Base-by-base conservation (phyloP, 2,113 vertebrate species). In the Aptenodytes forsteri region DNA sequence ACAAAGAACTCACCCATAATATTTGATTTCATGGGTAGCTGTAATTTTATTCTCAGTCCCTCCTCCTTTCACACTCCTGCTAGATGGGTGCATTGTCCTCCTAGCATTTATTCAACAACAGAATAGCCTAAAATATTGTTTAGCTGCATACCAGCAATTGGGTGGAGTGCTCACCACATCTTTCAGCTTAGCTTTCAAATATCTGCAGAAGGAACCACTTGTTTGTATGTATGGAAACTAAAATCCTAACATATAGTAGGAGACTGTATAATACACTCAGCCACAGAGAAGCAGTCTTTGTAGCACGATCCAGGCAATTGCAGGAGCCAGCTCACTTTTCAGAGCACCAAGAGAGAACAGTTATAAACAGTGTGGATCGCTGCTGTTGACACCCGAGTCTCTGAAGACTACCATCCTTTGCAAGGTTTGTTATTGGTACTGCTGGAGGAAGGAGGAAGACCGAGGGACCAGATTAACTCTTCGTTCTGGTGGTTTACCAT, bases 141-240 rank as follows among this genome's bases (percentile, higher is more conserved):
- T 55, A 87, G 46, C 67, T 97, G 83, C 80, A 75, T 87, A 93
- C 62, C 86, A 97, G 61, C 27, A 87, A 62, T 2, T 79, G 90
- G 58, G 56, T 77, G 80, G 58, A 79, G 56, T 82, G 25, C 21
- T 81, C 21, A 80, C 32, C 64, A 86, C 58, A 77, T 42, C 86
- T 90, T 97, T 84, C 61, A 91, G 32, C 42, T 95, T 91, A 75
- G 36, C 7, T 96, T 97, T 87, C 95, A 97, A 84, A 84, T 90
- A 94, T 88, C 86, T 97, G 75, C 78, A 82, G 55, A 95, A 92
- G 78, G 61, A 96, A 71, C 61, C 64, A 72, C 76, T 94, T 96
- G 83, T 78, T 93, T 89, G 30, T 26, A 56, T 47, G 42, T 16
- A 65, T 0, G 13, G 70, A 77, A 97, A 93, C 36, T 72, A 72